Evolutionary conservation across 2,888 invertebrate genomes (phyloP), one percentile per base, ranked within the genome.

Genomic region (Blera fallax): DNA sequence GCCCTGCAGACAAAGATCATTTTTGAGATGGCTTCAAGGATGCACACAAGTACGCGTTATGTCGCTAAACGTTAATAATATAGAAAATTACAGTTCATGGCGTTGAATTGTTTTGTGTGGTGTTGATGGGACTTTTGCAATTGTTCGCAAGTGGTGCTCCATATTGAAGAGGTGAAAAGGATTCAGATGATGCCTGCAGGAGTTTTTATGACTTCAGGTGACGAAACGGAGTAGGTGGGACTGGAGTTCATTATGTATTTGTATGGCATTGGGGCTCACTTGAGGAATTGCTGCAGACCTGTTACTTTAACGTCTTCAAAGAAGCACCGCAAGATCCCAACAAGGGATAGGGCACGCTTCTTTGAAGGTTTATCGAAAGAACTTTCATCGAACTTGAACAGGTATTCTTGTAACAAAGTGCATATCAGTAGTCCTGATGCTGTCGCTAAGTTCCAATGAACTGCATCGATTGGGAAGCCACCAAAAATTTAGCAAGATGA

Each of bases 51-150:
- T 64, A 74, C 69, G 34, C 27, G 69, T 70, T 79, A 52, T 64
- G 11, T 18, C 45, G 62, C 54, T 81, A 54, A 79, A 18, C 48
- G 54, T 48, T 37, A 34, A 18, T 10, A 18, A 45, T 16, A 37
- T 32, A 24, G 11, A 70, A 58, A 24, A 43, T 29, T 24, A 7
- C 10, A 58, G 82, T 50, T 72, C 34, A 37, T 18, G 56, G 34
- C 21, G 48, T 34, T 54, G 50, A 72, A 72, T 77, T 82, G 70
- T 77, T 32, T n/a, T 52, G 14, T 24, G 16, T 62, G 54, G 73
- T 73, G 73, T 79, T 73, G 45, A 83, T 67, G 79, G 73, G 45
- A 54, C 83, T 79, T 69, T 7, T 62, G 60, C 52, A 73, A 73
- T 72, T 29, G 52, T 24, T 78, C 16, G 52, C 60, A 73, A 83